These are phyloP conservation scores for Catamblyrhynchus diadema DNA, from an alignment of 2,797 vertebrate genomes.

Conservation along the genomic window DNA sequence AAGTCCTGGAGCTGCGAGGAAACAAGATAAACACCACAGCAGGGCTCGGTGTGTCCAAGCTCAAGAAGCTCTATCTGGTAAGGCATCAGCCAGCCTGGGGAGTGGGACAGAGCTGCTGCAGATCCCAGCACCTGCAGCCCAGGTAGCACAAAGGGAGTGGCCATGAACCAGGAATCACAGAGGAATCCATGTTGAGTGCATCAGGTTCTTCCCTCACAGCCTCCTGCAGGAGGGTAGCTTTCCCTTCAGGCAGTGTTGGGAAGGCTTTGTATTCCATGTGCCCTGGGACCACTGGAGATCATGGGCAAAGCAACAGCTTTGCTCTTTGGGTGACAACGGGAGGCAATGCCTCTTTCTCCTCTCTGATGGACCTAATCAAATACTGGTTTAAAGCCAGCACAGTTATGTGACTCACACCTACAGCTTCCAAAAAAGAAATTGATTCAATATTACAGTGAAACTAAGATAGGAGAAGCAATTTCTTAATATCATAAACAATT, in stretches of 20 bases:
- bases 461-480: not conserved
- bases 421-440: not conserved
- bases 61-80: slow-evolving; percentile 88
- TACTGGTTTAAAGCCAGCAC: not conserved
- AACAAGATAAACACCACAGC: slow-evolving; percentile 84
- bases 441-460: not conserved
- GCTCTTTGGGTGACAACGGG: not conserved
- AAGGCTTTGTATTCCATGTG: fast-evolving
- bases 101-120: not conserved
- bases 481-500: not conserved
- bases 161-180: not conserved
- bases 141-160: not conserved
- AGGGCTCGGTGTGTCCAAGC: slow-evolving; percentile 84
- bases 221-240: not conserved
- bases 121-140: not conserved
- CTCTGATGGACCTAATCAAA: not conserved
- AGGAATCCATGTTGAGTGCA: fast-evolving
- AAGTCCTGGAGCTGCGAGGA: slow-evolving; percentile 86
- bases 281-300: fast-evolving
- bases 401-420: not conserved
- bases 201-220: not conserved
- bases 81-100: not conserved
- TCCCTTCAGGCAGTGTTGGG: not conserved
- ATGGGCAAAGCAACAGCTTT: not conserved
- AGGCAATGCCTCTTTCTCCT: not conserved